These are phyloP conservation scores for Chaetorhynchus papuensis DNA, from an alignment of 2,113 vertebrate species.

Conservation along the genomic window DNA sequence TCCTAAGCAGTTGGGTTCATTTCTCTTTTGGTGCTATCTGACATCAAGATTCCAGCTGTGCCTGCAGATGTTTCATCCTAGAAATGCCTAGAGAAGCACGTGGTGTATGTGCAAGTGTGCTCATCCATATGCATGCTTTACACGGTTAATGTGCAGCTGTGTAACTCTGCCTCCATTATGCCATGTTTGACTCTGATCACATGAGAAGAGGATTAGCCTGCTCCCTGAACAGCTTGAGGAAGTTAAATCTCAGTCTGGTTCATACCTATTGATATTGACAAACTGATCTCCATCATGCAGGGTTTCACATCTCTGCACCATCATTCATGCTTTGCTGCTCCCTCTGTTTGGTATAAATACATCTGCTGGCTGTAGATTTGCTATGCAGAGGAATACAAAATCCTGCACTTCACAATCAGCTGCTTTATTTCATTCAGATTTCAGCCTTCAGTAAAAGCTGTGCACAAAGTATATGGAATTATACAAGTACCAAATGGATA, in stretches of 20 bases:
- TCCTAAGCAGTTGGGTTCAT: not conserved
- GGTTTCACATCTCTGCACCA: not conserved
- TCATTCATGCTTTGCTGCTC: not conserved
- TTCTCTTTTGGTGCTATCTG: not conserved
- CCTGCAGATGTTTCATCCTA: not conserved
- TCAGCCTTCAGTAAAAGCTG: not conserved
- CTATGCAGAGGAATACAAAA: not conserved
- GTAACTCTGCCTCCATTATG: not conserved
- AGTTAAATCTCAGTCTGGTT: slow-evolving; percentile 6
- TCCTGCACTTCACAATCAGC: not conserved
- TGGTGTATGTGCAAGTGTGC: not conserved
- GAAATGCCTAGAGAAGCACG: accelerated
- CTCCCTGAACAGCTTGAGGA: not conserved
- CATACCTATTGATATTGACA: not conserved
- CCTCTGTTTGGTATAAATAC: not conserved
- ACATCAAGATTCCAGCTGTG: not conserved
- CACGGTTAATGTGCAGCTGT: not conserved
- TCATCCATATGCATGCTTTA: not conserved
- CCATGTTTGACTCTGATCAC: not conserved
- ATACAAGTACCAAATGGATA: not conserved
- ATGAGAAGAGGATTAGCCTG: not conserved
- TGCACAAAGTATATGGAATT: not conserved
- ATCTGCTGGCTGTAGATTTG: not conserved
- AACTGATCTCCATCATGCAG: not conserved
- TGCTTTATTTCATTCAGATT: not conserved